Base-by-base conservation (phyloP, 37 sponge, comb jelly and placozoan genomes). In the Amphimedon queenslandica region DNA sequence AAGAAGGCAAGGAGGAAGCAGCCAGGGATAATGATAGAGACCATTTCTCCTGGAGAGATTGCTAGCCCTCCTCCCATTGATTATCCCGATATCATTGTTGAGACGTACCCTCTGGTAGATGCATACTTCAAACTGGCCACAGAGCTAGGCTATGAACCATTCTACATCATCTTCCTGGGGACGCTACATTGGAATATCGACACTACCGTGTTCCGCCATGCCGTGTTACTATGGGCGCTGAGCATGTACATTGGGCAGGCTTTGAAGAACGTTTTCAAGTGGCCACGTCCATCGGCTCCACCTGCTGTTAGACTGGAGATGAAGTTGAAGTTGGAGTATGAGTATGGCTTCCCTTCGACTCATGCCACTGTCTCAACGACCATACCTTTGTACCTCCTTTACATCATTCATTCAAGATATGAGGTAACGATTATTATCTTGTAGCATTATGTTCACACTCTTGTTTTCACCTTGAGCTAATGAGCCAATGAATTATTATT, bases 171-270 rank as follows among this genome's bases (percentile, higher is more conserved):
- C 0, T 72, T 96, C 28, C 27, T 93, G 0, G 85, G 94, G 6
- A 55, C 80, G 31, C 5, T 89, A 4, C 40, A 68, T 61, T 96
- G 87, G 86, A 92, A 92, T 64, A 30, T 88, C 25, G 97, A 96
- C 61, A 63, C 63, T 31, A 31, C 47, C 28, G 27, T 92, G 6
- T 69, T 47, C 24, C 72, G 87, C 0, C 84, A 82, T 4, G 71
- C 71, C 25, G 58, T 87, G 2, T 27, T 83, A 29, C 51, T 90
- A 21, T 96, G 97, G 97, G 31, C 39, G 11, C 20, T 92, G 13
- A 76, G 87, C 67, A 96, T 96, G 97, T 96, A 96, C 65, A 25
- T 87, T 4, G 97, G 97, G 0, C 94, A 92, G 80, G 97, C 94
- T 16, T 40, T 69, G n/a, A 96, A 96, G 75, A 63, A 73, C 31